These are phyloP conservation scores for Argynnis bischoffii DNA, from an alignment of 2,888 invertebrate genomes.

Conservation along the genomic window DNA sequence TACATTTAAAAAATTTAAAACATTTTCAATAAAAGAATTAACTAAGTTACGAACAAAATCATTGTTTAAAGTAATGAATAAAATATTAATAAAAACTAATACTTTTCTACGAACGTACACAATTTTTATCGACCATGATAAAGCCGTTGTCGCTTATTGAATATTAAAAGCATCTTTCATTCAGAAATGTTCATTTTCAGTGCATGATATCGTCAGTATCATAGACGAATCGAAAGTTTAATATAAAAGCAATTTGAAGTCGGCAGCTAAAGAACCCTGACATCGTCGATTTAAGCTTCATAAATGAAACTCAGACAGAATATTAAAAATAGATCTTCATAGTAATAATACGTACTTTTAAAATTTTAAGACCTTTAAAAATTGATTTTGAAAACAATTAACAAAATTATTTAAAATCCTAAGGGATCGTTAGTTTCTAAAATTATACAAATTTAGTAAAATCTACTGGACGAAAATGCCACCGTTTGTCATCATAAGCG, in stretches of 20 bases:
- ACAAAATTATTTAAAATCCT: background rate
- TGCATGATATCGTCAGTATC: conserved; percentile 2
- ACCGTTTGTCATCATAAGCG: conserved; percentile 57
- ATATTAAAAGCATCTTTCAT: background rate
- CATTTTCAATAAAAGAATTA: no score
- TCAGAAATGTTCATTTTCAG: background rate
- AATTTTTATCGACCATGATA: no score
- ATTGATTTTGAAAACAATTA: background rate
- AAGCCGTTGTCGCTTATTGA: background rate
- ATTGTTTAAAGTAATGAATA: no score
- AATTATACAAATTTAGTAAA: conserved; percentile 54
- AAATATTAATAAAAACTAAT: no score
- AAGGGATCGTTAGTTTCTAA: conserved; percentile 6
- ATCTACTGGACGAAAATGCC: conserved; percentile 55
- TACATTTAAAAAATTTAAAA: no score
- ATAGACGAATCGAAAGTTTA: conserved; percentile 6
- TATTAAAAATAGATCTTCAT: conserved; percentile 1
- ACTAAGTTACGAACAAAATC: no score
- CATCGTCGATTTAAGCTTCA: conserved; percentile 12
- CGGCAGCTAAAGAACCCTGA: conserved; percentile 9
- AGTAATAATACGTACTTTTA: background rate
- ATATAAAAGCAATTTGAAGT: conserved; percentile 6
- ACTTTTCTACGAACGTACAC: no score
- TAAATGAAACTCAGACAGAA: conserved; percentile 10
- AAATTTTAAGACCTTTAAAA: background rate